These are phyloP conservation scores for Stramonita haemastoma DNA, from an alignment of 2,888 invertebrate species.

Conservation along the genomic window DNA sequence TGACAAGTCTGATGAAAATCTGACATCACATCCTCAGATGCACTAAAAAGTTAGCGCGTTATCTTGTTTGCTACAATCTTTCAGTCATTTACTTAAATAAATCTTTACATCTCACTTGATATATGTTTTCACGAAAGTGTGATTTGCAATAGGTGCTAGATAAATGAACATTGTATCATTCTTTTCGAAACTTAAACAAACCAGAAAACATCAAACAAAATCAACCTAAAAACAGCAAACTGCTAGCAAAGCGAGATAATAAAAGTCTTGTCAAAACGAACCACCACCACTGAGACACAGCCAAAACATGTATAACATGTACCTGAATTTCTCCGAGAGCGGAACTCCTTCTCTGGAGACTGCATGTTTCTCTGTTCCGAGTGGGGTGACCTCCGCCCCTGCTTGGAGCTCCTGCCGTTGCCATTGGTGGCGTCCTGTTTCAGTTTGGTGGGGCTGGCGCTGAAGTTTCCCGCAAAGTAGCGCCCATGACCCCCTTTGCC, in stretches of 20 bases:
- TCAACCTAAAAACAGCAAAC: background rate
- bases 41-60: too few species aligned
- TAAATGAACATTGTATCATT: too few species aligned
- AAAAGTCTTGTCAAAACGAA: background rate
- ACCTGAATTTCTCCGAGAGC: constrained; percentile 65
- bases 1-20: too few species aligned
- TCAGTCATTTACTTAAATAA: too few species aligned
- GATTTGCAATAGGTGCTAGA: too few species aligned
- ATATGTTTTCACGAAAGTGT: too few species aligned
- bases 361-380: constrained; percentile 31
- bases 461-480: constrained; percentile 19
- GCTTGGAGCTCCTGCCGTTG: background rate
- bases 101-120: too few species aligned
- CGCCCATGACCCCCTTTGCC: constrained; percentile 7
- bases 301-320: constrained; percentile 1
- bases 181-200: background rate
- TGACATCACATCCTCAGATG: too few species aligned
- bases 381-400: constrained; percentile 31
- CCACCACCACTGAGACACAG: background rate
- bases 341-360: constrained; percentile 50
- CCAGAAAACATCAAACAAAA: background rate
- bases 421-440: background rate
- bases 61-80: too few species aligned
- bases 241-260: background rate
- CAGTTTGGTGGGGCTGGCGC: constrained; percentile 16